Evolutionary conservation across 2,113 vertebrate species (phyloP).

Genomic region (Indicator indicator): DNA sequence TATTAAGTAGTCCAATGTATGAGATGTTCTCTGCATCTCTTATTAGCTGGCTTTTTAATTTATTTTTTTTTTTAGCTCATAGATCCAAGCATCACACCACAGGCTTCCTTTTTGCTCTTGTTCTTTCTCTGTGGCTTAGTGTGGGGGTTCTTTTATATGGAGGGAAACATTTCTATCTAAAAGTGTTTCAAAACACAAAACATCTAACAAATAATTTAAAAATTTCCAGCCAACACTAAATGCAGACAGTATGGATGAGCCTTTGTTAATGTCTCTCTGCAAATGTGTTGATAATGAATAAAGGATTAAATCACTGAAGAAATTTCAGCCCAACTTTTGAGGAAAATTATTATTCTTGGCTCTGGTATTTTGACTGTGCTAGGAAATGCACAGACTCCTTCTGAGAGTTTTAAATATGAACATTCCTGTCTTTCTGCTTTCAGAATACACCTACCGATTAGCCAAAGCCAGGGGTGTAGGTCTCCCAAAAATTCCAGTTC

Average conservation of each 20-base stretch:
- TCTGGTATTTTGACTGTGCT: background rate
- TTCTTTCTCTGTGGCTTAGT: background rate
- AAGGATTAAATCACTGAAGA: background rate
- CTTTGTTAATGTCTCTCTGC: background rate
- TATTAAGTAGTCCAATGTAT: background rate
- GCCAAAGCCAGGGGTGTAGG: slow-evolving; percentile 80
- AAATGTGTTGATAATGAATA: background rate
- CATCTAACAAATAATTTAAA: background rate
- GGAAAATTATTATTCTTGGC: background rate
- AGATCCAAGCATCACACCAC: background rate
- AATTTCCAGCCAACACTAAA: background rate
- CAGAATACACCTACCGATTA: slow-evolving; percentile 87
- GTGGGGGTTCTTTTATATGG: background rate
- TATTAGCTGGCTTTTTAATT: background rate
- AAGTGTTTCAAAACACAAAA: background rate
- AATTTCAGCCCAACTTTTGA: fast-evolving
- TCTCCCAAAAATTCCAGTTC: slow-evolving; percentile 91
- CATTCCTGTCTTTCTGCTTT: background rate
- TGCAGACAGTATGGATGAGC: background rate
- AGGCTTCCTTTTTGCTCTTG: background rate
- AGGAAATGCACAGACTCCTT: background rate
- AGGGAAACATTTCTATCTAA: background rate
- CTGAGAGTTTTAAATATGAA: background rate
- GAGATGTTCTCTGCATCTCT: background rate
- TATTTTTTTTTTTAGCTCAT: background rate